Evolutionary conservation across 1,140 invertebrate species (phyloP).

Genomic region (Dreissena rostriformis): DNA sequence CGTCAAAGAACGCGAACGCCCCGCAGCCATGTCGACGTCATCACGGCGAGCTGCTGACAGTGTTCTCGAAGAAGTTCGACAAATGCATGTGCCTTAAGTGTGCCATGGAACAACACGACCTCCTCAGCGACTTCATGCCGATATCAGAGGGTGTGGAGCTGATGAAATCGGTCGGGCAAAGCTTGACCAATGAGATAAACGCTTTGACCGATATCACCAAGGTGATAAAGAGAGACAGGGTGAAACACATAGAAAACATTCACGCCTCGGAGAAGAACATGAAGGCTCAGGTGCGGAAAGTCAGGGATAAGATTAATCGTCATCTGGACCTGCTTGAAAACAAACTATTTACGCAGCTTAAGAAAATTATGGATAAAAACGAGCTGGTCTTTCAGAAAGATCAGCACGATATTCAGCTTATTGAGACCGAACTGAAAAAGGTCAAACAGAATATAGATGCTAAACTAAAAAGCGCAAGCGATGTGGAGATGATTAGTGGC

Average conservation of each 20-base stretch:
- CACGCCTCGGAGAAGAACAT: slow-evolving; percentile 35
- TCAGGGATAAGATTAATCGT: slow-evolving; percentile 29
- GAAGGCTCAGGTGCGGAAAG: slow-evolving; percentile 20
- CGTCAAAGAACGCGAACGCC: background rate
- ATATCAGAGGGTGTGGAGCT: slow-evolving; percentile 40
- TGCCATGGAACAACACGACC: slow-evolving; percentile 44
- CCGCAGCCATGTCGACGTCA: slow-evolving; percentile 24
- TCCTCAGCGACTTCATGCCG: slow-evolving; percentile 43
- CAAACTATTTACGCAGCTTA: slow-evolving; percentile 29
- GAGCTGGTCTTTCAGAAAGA: slow-evolving; percentile 38
- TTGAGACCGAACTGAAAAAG: slow-evolving; percentile 45
- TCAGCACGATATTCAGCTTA: slow-evolving; percentile 24
- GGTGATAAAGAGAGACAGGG: slow-evolving; percentile 23
- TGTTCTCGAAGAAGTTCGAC: slow-evolving; percentile 22
- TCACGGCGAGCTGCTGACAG: slow-evolving; percentile 33
- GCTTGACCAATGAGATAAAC: slow-evolving; percentile 25
- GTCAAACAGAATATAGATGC: slow-evolving; percentile 30
- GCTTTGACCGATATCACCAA: slow-evolving; percentile 19
- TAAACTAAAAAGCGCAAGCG: slow-evolving; percentile 12
- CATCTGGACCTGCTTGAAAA: slow-evolving; percentile 48
- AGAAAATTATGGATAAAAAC: slow-evolving; percentile 29
- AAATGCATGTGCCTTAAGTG: slow-evolving; percentile 54
- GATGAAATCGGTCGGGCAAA: slow-evolving; percentile 29
- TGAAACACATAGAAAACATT: slow-evolving; percentile 14
- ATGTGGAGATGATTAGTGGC: slow-evolving; percentile 15